Percentiles rank a stretch among this genome's conserved stretches.
Conservation (phyloP, 2,797 vertebrate species). For the Hapalemur alaotrensis region DNA sequence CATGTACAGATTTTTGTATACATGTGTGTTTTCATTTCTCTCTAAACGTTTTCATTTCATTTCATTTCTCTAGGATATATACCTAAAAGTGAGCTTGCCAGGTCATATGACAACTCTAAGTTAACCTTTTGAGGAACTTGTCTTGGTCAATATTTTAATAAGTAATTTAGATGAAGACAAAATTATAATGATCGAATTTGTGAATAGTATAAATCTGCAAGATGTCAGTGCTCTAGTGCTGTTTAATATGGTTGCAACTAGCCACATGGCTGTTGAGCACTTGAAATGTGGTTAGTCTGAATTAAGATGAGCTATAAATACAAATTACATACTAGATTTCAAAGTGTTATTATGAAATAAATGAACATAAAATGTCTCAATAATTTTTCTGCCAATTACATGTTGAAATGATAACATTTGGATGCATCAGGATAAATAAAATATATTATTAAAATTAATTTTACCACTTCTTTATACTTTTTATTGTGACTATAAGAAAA, state of each 20-base stretch:
- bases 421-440: neutral
- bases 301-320: neutral
- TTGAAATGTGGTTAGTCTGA: neutral
- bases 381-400: neutral
- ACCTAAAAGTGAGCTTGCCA: neutral
- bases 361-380: neutral
- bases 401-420: neutral
- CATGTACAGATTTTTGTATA: neutral
- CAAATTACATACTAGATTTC: neutral
- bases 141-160: neutral
- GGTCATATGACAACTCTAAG: neutral
- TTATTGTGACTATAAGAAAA: neutral
- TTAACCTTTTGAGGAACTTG: neutral
- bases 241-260: neutral
- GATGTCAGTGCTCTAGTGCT: neutral
- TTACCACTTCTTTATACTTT: neutral
- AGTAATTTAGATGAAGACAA: neutral
- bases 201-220: neutral
- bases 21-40: neutral
- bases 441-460: slow-evolving; percentile 6
- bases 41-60: neutral
- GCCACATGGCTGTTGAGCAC: neutral
- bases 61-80: neutral
- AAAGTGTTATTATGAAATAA: neutral
- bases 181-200: neutral